These are phyloP conservation scores for Lagorchestes hirsutus DNA, from an alignment of 2,797 vertebrate species.

Conservation along the genomic window DNA sequence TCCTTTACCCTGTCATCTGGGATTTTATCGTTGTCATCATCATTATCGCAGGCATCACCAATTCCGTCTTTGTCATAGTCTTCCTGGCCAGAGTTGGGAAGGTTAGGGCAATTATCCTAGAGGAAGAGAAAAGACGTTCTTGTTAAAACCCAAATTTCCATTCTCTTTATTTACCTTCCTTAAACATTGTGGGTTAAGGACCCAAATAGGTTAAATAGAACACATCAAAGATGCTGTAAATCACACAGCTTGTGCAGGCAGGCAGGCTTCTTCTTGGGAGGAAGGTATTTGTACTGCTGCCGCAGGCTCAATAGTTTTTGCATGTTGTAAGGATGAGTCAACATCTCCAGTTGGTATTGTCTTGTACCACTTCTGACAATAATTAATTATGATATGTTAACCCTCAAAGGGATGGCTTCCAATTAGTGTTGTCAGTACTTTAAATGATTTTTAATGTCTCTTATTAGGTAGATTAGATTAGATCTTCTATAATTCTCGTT, in stretches of 20 bases:
- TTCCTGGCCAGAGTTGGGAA: conserved; percentile 99
- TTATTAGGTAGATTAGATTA: neutral
- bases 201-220: neutral
- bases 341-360: neutral
- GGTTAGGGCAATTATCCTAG: conserved; percentile 97
- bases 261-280: conserved; percentile 22
- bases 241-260: neutral
- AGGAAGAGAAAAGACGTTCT: conserved; percentile 63
- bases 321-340: conserved; percentile 23
- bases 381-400: neutral
- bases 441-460: conserved; percentile 21
- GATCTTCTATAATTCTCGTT: neutral
- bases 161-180: neutral
- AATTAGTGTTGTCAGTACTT: neutral
- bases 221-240: neutral
- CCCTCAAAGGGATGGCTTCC: neutral
- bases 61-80: conserved; percentile 98
- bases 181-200: fast-evolving
- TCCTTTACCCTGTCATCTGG: conserved; percentile 94
- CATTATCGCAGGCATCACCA: conserved; percentile 97
- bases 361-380: neutral
- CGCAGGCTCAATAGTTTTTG: neutral
- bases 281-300: neutral
- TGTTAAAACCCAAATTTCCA: neutral
- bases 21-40: conserved; percentile 98